Evolutionary conservation across 2,888 invertebrate species (phyloP), one percentile per base, ranked within the genome.

Genomic region (Erebia ligea): DNA sequence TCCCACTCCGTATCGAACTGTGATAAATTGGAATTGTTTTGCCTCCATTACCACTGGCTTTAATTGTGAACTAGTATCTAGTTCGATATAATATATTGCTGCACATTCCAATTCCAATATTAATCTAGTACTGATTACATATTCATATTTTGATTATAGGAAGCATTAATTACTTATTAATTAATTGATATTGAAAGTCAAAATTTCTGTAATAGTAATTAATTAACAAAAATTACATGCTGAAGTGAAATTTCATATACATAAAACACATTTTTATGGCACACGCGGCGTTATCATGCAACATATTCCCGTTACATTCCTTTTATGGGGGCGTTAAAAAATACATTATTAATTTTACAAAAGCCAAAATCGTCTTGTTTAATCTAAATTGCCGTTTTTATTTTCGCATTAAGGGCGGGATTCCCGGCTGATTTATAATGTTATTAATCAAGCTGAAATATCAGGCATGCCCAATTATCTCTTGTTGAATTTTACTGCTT

Each of bases 381-480:
- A 79, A 82, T 79, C 79, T 80, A 76, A 81, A 84, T 82, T 80
- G 76, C 82, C 83, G 77, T 81, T 82, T 84, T 84, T 82, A 84
- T 85, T 86, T 85, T 82, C 78, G 78, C 82, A 83, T 80, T 81
- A 84, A 82, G 80, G 72, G 79, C 78, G 81, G 80, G 81, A 83
- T 82, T 79, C 79, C 73, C 79, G 69, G 69, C 78, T 86, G 86
- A 88, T 86, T 87, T 86, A 88, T 84, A 84, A 84, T 84, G 85
- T 84, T 86, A 88, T 88, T 87, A 85, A 88, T 88, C 86, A 87
- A 80, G 82, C 84, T 87, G 86, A 84, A 87, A 87, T 88, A 87
- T 87, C 87, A 87, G 82, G 70, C 73, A 73, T 63, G 76, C 75
- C 87, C 87, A 88, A 88, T 88, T 88, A 88, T 88, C 84, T 88